Percentiles rank a stretch among this genome's conserved stretches.
Conservation (phyloP, 2,113 vertebrate species). For the Siniperca chuatsi region DNA sequence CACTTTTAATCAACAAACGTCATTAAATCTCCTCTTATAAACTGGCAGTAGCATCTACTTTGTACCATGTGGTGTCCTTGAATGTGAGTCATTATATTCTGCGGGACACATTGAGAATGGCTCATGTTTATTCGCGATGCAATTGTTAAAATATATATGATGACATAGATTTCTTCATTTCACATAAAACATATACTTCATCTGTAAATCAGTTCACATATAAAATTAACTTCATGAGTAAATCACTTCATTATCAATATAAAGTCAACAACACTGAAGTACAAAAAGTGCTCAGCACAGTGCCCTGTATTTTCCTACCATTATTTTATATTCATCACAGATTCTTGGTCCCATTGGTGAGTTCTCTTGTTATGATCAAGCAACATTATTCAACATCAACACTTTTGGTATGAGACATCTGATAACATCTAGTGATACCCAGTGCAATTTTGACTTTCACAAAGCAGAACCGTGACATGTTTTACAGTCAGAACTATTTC, state of each 20-base stretch:
- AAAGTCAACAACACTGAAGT: constrained; percentile 79
- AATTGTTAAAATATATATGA: constrained; percentile 39
- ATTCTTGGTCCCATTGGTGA: constrained; percentile 30
- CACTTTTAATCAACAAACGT: constrained; percentile 53
- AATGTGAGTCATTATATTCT: not conserved
- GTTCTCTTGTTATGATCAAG: constrained; percentile 10
- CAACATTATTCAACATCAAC: constrained; percentile 32
- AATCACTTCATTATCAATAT: constrained; percentile 63
- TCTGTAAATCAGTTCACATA: constrained; percentile 38
- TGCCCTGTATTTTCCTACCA: constrained; percentile 37
- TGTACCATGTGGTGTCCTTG: not conserved
- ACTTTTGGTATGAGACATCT: constrained; percentile 36
- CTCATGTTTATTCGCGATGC: constrained; percentile 49
- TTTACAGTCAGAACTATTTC: not conserved
- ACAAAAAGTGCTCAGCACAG: constrained; percentile 79
- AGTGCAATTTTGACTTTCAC: constrained; percentile 34
- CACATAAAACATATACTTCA: constrained; percentile 52
- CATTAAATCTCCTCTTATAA: constrained; percentile 64
- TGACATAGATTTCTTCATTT: constrained; percentile 60
- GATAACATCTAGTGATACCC: not conserved
- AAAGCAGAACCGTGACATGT: constrained; percentile 7
- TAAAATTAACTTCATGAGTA: constrained; percentile 49
- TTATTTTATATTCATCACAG: constrained; percentile 24
- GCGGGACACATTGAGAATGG: not conserved
- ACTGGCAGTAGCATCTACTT: not conserved